Evolutionary conservation across 2,888 invertebrate genomes (phyloP).

Genomic region (Matsumyia berberina): DNA sequence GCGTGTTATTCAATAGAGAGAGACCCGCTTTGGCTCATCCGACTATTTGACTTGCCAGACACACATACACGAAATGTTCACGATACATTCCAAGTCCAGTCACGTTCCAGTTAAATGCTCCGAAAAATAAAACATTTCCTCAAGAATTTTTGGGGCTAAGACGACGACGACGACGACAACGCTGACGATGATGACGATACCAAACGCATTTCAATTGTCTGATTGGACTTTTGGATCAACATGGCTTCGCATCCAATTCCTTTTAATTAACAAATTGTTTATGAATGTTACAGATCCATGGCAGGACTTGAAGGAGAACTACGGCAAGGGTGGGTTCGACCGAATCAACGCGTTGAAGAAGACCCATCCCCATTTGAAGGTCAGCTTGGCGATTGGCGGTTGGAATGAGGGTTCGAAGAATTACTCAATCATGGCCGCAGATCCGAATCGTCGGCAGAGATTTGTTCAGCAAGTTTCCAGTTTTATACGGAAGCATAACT

Average conservation of each 20-base stretch:
- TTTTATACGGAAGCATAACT: constrained; percentile 86
- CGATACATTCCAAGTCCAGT: constrained; percentile 18
- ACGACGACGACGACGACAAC: background rate
- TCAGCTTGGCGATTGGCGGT: constrained; percentile 93
- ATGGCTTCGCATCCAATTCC: constrained; percentile 15
- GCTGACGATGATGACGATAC: constrained; percentile 18
- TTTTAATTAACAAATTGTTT: constrained; percentile 45
- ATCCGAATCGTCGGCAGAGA: constrained; percentile 86
- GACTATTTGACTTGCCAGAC: constrained; percentile 27
- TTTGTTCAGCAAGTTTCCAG: constrained; percentile 90
- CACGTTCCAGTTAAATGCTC: constrained; percentile 52
- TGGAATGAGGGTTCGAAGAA: constrained; percentile 94
- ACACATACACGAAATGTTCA: constrained; percentile 40
- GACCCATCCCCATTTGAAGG: constrained; percentile 89
- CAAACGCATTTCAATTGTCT: constrained; percentile 59
- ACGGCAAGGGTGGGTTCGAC: constrained; percentile 90
- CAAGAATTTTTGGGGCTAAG: constrained; percentile 34
- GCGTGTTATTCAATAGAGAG: constrained; percentile 49
- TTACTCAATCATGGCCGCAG: constrained; percentile 87
- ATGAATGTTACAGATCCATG: constrained; percentile 86
- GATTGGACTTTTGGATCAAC: constrained; percentile 5
- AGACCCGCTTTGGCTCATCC: constrained; percentile 25
- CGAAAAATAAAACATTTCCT: constrained; percentile 62
- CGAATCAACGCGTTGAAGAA: constrained; percentile 88
- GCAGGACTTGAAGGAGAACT: constrained; percentile 90